Evolutionary conservation across 2,888 invertebrate species (phyloP).

Genomic region (Polyommatus icarus): DNA sequence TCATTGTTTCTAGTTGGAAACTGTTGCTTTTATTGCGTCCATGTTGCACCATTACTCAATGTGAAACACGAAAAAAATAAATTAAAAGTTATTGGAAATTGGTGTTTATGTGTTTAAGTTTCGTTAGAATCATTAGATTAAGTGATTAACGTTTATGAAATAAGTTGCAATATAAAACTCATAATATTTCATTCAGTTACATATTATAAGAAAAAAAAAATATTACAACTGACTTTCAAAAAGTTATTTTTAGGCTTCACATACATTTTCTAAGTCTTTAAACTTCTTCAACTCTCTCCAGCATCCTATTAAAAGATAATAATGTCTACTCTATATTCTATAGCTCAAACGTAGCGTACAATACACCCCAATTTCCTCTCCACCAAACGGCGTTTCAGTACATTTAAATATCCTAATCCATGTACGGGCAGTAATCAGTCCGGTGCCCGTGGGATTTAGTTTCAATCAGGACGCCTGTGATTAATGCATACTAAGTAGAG

Average conservation of each 20-base stretch:
- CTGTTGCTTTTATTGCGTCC: slow-evolving; percentile 44
- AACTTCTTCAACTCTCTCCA: too few species aligned
- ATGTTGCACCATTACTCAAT: slow-evolving; percentile 37
- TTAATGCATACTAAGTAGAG: slow-evolving; percentile 78
- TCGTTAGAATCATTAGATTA: not conserved
- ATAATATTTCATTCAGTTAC: too few species aligned
- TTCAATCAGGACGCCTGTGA: slow-evolving; percentile 74
- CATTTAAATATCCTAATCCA: slow-evolving; percentile 70
- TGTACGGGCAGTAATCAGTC: slow-evolving; percentile 66
- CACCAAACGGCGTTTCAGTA: slow-evolving; percentile 41
- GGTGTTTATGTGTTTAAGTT: not conserved
- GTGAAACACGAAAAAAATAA: slow-evolving; percentile 28
- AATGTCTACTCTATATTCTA: too few species aligned
- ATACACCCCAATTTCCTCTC: not conserved
- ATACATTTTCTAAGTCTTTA: too few species aligned
- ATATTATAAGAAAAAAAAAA: too few species aligned
- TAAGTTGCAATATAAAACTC: too few species aligned
- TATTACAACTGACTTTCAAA: too few species aligned
- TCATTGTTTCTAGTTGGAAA: slow-evolving; percentile 63
- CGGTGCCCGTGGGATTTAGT: slow-evolving; percentile 70
- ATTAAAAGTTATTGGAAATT: slow-evolving; percentile 2
- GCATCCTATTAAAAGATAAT: too few species aligned
- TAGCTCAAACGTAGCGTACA: not conserved
- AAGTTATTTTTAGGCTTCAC: too few species aligned
- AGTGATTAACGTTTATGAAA: too few species aligned